Percentiles rank a stretch among this genome's conserved stretches.
Conservation (phyloP, 2,888 invertebrate species). For the Leptarthrus brevirostris region DNA sequence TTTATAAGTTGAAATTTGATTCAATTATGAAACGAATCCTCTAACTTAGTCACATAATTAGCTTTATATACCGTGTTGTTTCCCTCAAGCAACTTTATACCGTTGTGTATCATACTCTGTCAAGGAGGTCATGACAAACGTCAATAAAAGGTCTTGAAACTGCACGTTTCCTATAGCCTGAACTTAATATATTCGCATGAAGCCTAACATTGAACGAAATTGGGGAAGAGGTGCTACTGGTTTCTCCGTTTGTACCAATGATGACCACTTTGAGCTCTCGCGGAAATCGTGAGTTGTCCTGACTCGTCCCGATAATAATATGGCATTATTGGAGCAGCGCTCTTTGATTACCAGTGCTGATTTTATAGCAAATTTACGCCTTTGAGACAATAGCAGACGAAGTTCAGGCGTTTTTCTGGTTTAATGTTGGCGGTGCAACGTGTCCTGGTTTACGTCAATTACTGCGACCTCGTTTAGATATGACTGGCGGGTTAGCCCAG, state of each 20-base stretch:
- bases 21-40: conserved; percentile 15
- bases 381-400: conserved; percentile 50
- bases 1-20: not conserved
- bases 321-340: conserved; percentile 45
- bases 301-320: conserved; percentile 37
- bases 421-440: conserved; percentile 22
- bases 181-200: not conserved
- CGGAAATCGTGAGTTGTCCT: conserved; percentile 43
- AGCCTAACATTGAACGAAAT: not conserved
- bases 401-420: conserved; percentile 37
- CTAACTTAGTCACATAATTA: not conserved
- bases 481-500: conserved; percentile 8
- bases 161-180: not conserved
- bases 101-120: conserved; percentile 21
- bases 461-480: conserved; percentile 32
- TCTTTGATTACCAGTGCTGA: conserved; percentile 51
- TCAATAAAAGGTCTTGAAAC: not conserved
- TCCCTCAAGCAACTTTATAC: not conserved
- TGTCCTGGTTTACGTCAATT: conserved; percentile 25
- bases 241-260: conserved; percentile 6
- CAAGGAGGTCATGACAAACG: conserved; percentile 6
- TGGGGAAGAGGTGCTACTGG: conserved; percentile 28
- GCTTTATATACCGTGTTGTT: not conserved
- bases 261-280: not conserved
- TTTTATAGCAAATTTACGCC: conserved; percentile 53